A percentile compares a stretch with the other conserved stretches of the same genome.
Conservation (phyloP, 2,797 vertebrate species). For the Phalloptychus januarius region DNA sequence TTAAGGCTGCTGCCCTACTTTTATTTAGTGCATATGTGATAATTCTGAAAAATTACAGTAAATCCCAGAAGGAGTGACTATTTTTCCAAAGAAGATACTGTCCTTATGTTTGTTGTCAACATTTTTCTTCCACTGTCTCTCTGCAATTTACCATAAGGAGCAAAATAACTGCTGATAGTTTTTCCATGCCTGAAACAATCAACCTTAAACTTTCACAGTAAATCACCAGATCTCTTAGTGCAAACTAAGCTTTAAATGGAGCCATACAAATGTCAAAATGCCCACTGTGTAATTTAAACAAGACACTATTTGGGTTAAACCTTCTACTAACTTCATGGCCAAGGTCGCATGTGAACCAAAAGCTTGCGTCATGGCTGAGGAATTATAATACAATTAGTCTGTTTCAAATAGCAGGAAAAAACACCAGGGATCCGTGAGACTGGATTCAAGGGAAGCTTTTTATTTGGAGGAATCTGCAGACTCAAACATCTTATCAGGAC, state of each 20-base stretch:
- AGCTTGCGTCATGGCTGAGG: conserved; percentile 52
- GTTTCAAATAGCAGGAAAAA: conserved; percentile 59
- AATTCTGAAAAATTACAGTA: not conserved
- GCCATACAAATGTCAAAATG: not conserved
- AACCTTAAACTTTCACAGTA: not conserved
- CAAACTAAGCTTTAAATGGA: not conserved
- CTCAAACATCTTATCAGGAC: conserved; percentile 17
- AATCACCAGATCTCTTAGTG: not conserved
- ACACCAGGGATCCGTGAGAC: conserved; percentile 53
- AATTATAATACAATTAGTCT: conserved; percentile 70
- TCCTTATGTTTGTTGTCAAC: not conserved
- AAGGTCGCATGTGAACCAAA: conserved; percentile 65
- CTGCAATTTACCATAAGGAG: not conserved
- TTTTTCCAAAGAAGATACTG: not conserved
- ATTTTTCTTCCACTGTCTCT: not conserved
- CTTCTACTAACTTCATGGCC: conserved; percentile 46
- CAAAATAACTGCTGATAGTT: not conserved
- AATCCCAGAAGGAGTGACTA: not conserved
- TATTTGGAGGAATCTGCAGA: conserved; percentile 51
- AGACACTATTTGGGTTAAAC: conserved; percentile 53
- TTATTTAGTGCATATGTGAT: not conserved
- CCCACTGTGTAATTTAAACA: conserved; percentile 32
- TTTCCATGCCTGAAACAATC: not conserved
- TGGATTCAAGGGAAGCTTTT: conserved; percentile 61
- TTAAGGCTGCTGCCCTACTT: not conserved